Evolutionary conservation across 2,888 invertebrate species (phyloP).

Genomic region (Idaea dimidiata): DNA sequence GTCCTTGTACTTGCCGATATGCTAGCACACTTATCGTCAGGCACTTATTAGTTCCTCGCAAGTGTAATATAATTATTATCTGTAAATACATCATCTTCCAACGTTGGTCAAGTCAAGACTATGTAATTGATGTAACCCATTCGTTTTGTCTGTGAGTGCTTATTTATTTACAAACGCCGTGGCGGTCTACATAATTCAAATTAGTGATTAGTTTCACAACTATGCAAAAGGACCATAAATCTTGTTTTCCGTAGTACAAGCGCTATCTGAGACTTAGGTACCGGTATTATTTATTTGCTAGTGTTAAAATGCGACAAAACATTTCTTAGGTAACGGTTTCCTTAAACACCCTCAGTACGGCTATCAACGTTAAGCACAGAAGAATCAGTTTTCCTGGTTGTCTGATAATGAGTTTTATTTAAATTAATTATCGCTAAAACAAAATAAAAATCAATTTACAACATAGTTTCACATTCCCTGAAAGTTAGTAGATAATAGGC

Average conservation of each 20-base stretch:
- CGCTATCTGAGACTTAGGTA: not conserved
- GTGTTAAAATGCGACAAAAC: not conserved
- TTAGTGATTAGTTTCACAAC: not conserved
- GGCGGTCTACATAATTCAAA: slow-evolving; percentile 10
- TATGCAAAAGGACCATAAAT: not conserved
- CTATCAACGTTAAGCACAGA: too few relatives aligned
- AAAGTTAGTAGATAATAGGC: too few relatives aligned
- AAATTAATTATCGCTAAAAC: too few relatives aligned
- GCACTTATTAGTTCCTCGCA: not conserved
- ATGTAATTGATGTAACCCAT: slow-evolving; percentile 25
- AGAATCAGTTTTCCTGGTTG: too few relatives aligned
- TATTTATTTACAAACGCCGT: slow-evolving; percentile 13
- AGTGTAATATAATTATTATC: slow-evolving; percentile 13
- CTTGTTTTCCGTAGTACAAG: not conserved
- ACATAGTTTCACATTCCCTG: too few relatives aligned
- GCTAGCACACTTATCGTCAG: not conserved
- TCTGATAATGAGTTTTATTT: too few relatives aligned
- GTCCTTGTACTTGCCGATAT: too few relatives aligned
- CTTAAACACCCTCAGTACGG: too few relatives aligned
- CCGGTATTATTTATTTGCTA: not conserved
- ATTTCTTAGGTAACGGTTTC: too few relatives aligned
- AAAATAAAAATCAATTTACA: too few relatives aligned
- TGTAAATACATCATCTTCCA: slow-evolving; percentile 26
- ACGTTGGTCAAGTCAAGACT: slow-evolving; percentile 14
- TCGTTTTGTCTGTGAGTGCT: slow-evolving; percentile 11